Conservation (phyloP, 2,797 vertebrate species). For the Hemitrygon akajei region DNA sequence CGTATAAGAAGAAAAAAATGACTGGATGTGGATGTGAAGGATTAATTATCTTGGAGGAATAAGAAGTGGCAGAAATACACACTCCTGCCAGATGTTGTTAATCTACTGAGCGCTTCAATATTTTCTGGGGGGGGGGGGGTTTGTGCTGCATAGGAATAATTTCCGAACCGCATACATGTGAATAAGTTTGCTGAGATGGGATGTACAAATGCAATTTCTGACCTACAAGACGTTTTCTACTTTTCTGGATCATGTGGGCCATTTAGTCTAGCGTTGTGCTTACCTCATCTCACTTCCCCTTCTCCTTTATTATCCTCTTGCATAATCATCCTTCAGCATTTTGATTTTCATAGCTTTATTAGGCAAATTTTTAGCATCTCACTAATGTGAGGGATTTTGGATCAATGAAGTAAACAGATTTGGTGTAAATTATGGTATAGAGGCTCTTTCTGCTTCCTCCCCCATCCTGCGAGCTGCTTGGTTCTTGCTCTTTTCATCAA, state of each 20-base stretch:
- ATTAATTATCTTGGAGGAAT: too few relatives aligned
- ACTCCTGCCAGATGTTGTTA: too few relatives aligned
- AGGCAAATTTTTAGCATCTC: background rate
- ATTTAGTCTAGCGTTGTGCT: background rate
- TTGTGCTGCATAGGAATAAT: background rate
- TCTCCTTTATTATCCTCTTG: background rate
- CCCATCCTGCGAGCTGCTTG: too few relatives aligned
- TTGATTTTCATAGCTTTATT: background rate
- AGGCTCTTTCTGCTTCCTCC: too few relatives aligned
- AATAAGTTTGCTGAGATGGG: background rate
- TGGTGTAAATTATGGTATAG: background rate
- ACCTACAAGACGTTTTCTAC: background rate
- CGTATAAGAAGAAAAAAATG: too few relatives aligned
- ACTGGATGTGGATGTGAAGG: too few relatives aligned
- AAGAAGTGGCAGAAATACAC: too few relatives aligned
- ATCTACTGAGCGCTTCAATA: too few relatives aligned
- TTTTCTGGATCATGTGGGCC: background rate
- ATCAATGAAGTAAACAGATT: background rate
- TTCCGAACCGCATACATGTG: background rate
- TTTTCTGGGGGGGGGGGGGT: too few relatives aligned
- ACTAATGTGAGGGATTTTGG: background rate
- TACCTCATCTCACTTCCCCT: too few relatives aligned
- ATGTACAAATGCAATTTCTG: background rate
- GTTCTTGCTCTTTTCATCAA: too few relatives aligned
- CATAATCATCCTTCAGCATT: background rate